Conservation (phyloP, 2,113 vertebrate species). For the Chaetorhynchus papuensis region DNA sequence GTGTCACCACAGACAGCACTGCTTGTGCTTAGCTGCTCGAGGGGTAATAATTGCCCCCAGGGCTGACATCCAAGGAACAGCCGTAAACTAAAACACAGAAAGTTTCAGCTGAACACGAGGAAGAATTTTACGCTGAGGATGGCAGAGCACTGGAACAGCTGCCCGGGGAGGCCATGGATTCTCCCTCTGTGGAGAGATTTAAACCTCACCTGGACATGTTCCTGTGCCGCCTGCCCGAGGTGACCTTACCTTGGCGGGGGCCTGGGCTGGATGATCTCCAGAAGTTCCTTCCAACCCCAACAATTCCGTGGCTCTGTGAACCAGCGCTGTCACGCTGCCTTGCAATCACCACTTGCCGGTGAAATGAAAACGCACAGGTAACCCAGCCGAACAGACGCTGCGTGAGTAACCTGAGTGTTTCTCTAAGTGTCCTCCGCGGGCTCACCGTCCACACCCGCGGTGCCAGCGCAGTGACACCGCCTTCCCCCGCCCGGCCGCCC, state of each 20-base stretch:
- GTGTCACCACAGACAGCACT: not conserved
- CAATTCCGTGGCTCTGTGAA: not conserved
- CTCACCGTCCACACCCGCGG: accelerated
- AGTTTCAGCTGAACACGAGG: not conserved
- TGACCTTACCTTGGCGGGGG: not conserved
- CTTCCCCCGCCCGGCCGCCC: not conserved
- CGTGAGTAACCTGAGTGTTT: accelerated
- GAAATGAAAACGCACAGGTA: accelerated
- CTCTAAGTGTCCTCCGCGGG: accelerated
- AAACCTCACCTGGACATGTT: too few species aligned
- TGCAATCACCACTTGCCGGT: accelerated
- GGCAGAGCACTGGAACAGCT: not conserved
- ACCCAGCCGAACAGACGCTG: accelerated
- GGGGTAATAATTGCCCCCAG: not conserved
- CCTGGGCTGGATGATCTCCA: not conserved
- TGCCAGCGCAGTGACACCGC: not conserved
- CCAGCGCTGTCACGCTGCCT: accelerated
- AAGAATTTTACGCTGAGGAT: not conserved
- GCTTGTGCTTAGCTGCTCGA: accelerated
- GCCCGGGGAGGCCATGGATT: not conserved
- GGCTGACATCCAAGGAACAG: accelerated
- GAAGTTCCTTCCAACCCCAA: not conserved
- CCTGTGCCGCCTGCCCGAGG: not conserved
- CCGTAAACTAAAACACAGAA: not conserved
- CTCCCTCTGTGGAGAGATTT: not conserved